Evolutionary conservation across 2,113 vertebrate genomes (phyloP).

Genomic region (Brachyhypopomus occidentalis): DNA sequence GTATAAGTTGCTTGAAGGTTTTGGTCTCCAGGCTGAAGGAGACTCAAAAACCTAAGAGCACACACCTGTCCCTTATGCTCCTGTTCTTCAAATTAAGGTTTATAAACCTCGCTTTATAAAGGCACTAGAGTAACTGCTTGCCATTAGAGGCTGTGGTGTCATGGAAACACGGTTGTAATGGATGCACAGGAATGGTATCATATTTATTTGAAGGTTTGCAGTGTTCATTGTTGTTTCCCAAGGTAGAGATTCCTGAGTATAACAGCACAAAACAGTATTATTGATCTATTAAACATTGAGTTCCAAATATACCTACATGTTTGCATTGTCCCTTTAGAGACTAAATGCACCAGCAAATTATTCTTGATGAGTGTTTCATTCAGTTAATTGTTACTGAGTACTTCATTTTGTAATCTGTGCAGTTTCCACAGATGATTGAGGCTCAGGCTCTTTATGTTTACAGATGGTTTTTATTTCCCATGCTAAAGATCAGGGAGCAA

Average conservation of each 20-base stretch:
- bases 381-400: neutral
- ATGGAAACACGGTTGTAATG: neutral
- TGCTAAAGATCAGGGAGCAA: neutral
- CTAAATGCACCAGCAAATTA: neutral
- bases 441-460: neutral
- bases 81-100: neutral
- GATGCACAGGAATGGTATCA: neutral
- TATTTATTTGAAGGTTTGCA: conserved; percentile 17
- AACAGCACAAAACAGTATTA: neutral
- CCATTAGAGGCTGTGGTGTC: conserved; percentile 9
- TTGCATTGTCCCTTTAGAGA: neutral
- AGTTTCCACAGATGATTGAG: neutral
- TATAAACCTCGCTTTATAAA: neutral
- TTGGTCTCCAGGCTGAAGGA: no score
- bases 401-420: neutral
- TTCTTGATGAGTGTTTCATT: neutral
- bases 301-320: neutral
- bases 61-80: neutral
- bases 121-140: conserved; percentile 1
- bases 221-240: neutral
- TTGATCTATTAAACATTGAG: neutral
- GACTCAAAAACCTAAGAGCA: neutral
- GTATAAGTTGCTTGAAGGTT: no score
- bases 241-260: no score
- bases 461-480: neutral